Base-by-base conservation (phyloP, 1,140 invertebrate species). In the Pygmarrhopalites habei region DNA sequence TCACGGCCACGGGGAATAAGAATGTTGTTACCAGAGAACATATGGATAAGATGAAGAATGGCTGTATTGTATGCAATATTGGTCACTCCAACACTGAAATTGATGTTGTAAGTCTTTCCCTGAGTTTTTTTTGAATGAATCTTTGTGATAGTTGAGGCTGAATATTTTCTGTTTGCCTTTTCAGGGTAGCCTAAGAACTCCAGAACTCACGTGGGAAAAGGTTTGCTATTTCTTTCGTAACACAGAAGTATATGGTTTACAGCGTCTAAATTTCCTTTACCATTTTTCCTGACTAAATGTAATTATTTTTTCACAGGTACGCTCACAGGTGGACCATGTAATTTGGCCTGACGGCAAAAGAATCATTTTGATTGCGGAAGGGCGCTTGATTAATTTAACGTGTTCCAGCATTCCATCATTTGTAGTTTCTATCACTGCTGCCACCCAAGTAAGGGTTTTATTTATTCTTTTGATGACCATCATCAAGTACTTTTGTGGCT, bases 81-180 rank as follows among this genome's bases (percentile, higher is more conserved):
- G 94, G 94, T 0, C 94, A 97, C 78, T 95, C 92, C 55, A 97
- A 98, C 78, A 97, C 92, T 19, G 95, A 98, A 82, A 94, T 98
- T 70, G 95, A 97, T 82, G 90, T 97, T 65, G 89, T 90, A 81
- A 78, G 86, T 83, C n/a, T n/a, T n/a, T n/a, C n/a, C n/a, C n/a
- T n/a, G n/a, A n/a, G n/a, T n/a, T n/a, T n/a, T n/a, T n/a, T n/a
- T n/a, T n/a, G n/a, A n/a, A n/a, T n/a, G n/a, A n/a, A n/a, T n/a
- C n/a, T n/a, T n/a, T n/a, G n/a, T n/a, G n/a, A n/a, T n/a, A n/a
- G n/a, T n/a, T n/a, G n/a, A n/a, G n/a, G n/a, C n/a, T n/a, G n/a
- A n/a, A n/a, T n/a, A 47, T 25, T 47, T 47, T 47, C 19, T 47
- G 32, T 7, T 35, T n/a, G 35, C 10, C 35, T 56, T 39, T 81